Conservation (phyloP, 1,140 invertebrate genomes). For the Leguminivora glycinivorella region DNA sequence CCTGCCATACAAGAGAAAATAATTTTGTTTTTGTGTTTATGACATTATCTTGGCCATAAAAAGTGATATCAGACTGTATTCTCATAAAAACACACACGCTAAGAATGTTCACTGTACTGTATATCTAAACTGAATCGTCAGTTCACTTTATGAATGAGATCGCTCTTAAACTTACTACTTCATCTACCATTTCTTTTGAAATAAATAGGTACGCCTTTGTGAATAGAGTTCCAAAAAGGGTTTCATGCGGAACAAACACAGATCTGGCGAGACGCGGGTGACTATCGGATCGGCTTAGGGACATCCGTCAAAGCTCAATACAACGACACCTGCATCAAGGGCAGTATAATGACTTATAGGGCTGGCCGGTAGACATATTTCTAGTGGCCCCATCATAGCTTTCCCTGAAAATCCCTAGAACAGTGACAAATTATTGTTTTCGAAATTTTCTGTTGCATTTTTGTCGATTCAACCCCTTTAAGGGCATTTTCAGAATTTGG, state of each 20-base stretch:
- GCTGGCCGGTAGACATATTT: too few species aligned
- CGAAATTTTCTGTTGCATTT: too few species aligned
- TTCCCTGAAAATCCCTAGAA: too few species aligned
- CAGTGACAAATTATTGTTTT: too few species aligned
- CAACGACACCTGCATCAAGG: neutral
- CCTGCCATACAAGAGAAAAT: too few species aligned
- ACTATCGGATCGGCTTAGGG: slow-evolving; percentile 58
- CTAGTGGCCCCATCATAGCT: too few species aligned
- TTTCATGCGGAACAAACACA: slow-evolving; percentile 45
- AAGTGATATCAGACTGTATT: too few species aligned
- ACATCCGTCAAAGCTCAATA: slow-evolving; percentile 33
- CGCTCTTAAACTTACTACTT: neutral
- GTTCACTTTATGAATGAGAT: neutral
- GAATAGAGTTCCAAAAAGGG: slow-evolving; percentile 32
- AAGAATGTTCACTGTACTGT: neutral
- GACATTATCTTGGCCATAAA: too few species aligned
- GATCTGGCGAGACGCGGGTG: slow-evolving; percentile 44
- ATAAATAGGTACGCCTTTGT: neutral
- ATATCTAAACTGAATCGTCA: neutral
- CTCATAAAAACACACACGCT: neutral
- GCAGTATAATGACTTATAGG: neutral
- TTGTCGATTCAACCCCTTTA: too few species aligned
- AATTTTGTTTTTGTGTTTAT: too few species aligned
- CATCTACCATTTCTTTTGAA: slow-evolving; percentile 2
- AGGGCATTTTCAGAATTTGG: too few species aligned